Base-by-base conservation (phyloP, 2,113 vertebrate genomes). In the Prochilodus magdalenae region DNA sequence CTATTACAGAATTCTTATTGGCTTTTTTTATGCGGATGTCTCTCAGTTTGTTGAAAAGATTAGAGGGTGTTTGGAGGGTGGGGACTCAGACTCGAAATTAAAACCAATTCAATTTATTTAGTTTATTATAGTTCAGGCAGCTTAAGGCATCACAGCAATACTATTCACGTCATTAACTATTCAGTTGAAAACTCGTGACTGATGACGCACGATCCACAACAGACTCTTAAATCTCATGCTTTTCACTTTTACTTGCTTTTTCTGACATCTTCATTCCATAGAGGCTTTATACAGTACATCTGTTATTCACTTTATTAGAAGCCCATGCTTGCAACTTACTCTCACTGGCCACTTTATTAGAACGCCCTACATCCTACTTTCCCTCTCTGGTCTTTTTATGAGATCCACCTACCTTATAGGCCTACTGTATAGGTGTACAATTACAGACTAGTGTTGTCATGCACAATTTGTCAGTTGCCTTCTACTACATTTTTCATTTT, bases 1-100 rank as follows among this genome's bases (percentile, higher is more conserved):
- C 77, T 72, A 70, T 84, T 77, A 78, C 67, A 27, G 75, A 74
- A 69, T 67, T 79, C 36, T 85, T 47, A 63, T 44, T 82, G 33
- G 33, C 44, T 40, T 70, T 44, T 70, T 44, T 66, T 7, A 4
- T 70, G 4, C 22, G 8, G 47, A 75, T 69, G 51, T 83, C 36
- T 60, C 66, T 79, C 53, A 3, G 51, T 71, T 82, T 82, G 49
- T 57, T 83, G 55, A 72, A 75, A 73, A 60, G 36, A 40, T 20
- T 1, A 18, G 15, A 7, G n/a, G n/a, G n/a, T n/a, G 27, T 66
- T 20, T 10, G 11, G 29, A 33, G 33, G 29, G 62, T 30, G 29
- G 62, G 27, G 11, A 67, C 33, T 36, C 49, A 51, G 49, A 55
- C 53, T 55, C 18, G 36, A 70, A 70, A 70, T 80, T 29, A 80